Percentiles rank a stretch among this genome's conserved stretches.
These are phyloP conservation scores for Eupithecia inturbata DNA, from an alignment of 2,888 invertebrate genomes.

Conservation along the genomic window DNA sequence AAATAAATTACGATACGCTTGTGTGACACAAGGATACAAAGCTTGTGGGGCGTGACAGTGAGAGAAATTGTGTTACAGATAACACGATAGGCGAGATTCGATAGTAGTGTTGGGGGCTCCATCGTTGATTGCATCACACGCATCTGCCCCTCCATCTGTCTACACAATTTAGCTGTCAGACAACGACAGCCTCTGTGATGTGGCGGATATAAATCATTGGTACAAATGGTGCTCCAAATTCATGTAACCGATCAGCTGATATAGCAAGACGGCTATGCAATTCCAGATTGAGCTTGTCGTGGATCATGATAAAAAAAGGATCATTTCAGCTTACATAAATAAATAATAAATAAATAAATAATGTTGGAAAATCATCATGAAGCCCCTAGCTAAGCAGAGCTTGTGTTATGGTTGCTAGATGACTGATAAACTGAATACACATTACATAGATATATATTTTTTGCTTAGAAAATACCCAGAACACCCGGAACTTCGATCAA, in stretches of 20 bases:
- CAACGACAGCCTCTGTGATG: constrained; percentile 28
- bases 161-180: constrained; percentile 36
- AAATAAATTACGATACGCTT: constrained; percentile 29
- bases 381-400: too few relatives aligned
- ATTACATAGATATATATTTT: too few relatives aligned
- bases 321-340: not conserved
- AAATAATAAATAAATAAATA: not conserved
- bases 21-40: constrained; percentile 24
- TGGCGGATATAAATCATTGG: constrained; percentile 33
- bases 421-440: too few relatives aligned
- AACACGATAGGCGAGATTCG: constrained; percentile 22
- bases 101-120: constrained; percentile 23
- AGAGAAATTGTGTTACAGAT: constrained; percentile 25
- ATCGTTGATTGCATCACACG: constrained; percentile 29
- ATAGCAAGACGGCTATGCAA: constrained; percentile 11
- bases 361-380: too few relatives aligned
- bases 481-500: too few relatives aligned
- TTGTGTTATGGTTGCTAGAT: too few relatives aligned
- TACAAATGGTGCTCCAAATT: constrained; percentile 28
- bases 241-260: constrained; percentile 23
- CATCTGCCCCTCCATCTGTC: constrained; percentile 36
- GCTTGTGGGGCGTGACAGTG: constrained; percentile 21
- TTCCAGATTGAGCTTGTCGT: not conserved
- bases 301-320: not conserved
- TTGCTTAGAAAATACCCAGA: too few relatives aligned